These are phyloP conservation scores for Ciona savignyi DNA, from an alignment of 23 tunicate species.

Conservation along the genomic window DNA sequence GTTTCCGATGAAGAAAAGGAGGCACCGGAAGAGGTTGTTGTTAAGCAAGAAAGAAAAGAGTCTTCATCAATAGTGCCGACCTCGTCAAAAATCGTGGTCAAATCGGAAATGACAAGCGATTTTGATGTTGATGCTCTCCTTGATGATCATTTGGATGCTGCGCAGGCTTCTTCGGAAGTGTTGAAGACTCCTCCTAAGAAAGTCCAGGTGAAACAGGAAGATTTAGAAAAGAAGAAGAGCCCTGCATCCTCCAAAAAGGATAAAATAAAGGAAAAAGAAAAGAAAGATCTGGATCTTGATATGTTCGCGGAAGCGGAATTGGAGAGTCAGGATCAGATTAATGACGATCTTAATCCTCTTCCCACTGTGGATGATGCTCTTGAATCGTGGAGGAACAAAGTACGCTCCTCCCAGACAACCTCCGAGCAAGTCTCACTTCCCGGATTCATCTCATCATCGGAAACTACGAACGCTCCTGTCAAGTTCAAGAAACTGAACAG, in stretches of 20 bases:
- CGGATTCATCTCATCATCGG: background rate
- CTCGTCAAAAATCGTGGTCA: background rate
- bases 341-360: background rate
- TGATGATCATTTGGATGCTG: slow-evolving; percentile 11
- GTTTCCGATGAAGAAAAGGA: slow-evolving; percentile 70
- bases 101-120: background rate
- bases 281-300: slow-evolving; percentile 11
- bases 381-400: slow-evolving; percentile 12
- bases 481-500: slow-evolving; percentile 40
- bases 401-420: background rate
- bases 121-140: slow-evolving; percentile 25
- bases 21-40: background rate
- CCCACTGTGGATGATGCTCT: background rate
- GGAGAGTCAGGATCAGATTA: background rate
- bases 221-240: background rate
- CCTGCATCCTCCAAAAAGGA: background rate
- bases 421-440: slow-evolving; percentile 18
- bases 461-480: background rate
- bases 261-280: background rate
- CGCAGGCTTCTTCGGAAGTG: background rate
- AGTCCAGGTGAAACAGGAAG: background rate
- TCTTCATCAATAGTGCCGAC: background rate
- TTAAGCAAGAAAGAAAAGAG: slow-evolving; percentile 4
- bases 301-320: slow-evolving; percentile 45
- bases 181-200: background rate